Percentiles rank a stretch among this genome's conserved stretches.
phyloP scores from a whole-genome alignment of 1,140 invertebrate species.

The Drosophila pallidifrons region DNA sequence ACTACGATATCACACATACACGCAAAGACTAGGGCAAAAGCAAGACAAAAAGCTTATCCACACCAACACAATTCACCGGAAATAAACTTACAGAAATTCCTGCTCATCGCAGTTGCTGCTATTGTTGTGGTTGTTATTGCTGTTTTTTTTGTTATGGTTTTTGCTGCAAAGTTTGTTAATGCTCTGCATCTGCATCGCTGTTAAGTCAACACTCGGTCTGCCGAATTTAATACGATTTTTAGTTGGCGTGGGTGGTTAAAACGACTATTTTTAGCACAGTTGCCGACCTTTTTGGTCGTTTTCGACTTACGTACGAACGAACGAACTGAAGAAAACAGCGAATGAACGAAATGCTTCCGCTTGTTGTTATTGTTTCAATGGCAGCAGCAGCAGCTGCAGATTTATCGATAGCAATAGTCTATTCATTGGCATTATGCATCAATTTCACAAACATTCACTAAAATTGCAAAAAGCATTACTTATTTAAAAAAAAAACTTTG shows the following conservation, averaged over 20 bases:
- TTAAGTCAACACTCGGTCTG: constrained; percentile 43
- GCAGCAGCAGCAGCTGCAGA: constrained; percentile 47
- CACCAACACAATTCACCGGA: constrained; percentile 35
- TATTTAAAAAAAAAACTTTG: constrained; percentile 13
- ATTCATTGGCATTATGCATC: neutral
- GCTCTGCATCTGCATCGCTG: constrained; percentile 46
- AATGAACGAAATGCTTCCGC: constrained; percentile 50
- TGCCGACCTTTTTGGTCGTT: constrained; percentile 33
- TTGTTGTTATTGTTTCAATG: constrained; percentile 52
- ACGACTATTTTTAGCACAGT: constrained; percentile 56
- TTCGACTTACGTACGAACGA: constrained; percentile 28
- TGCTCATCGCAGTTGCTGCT: constrained; percentile 32
- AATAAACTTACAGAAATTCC: constrained; percentile 63
- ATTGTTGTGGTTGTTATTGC: constrained; percentile 21
- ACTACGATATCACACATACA: constrained; percentile 2
- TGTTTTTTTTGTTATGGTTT: constrained; percentile 20
- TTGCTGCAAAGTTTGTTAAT: constrained; percentile 38
- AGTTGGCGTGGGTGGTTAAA: constrained; percentile 52
- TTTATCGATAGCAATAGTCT: constrained; percentile 33
- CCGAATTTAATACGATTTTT: constrained; percentile 46
- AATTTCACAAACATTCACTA: constrained; percentile 1
- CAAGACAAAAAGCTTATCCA: constrained; percentile 28
- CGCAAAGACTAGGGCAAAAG: neutral
- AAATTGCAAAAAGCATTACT: constrained; percentile 7
- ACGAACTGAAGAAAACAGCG: constrained; percentile 37